phyloP scores from a whole-genome alignment of 2,797 vertebrate species.

The Anabas testudineus region DNA sequence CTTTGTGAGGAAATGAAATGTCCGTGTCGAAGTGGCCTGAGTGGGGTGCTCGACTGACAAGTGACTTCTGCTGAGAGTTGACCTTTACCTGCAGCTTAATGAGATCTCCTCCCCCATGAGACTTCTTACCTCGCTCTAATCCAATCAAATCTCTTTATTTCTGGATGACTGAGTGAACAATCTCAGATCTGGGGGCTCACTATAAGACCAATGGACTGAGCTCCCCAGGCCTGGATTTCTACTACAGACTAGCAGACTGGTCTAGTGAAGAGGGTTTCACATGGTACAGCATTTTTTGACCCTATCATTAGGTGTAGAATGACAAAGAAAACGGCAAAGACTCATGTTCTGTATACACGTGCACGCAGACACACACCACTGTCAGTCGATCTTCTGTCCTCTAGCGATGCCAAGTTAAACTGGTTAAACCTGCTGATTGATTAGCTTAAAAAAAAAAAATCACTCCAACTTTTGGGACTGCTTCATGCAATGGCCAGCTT shows the following conservation, averaged over 20 bases:
- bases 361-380: constrained; percentile 3
- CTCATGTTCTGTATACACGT: not conserved
- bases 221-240: not conserved
- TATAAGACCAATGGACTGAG: constrained; percentile 15
- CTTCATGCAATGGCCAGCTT: not conserved
- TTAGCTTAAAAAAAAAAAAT: constrained; percentile 7
- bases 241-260: not conserved
- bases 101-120: constrained; percentile 45
- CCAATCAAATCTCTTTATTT: constrained; percentile 79
- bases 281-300: not conserved
- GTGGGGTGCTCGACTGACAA: constrained; percentile 18
- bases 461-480: not conserved
- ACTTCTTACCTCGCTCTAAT: constrained; percentile 58
- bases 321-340: not conserved
- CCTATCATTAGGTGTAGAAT: not conserved
- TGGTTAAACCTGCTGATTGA: constrained; percentile 33
- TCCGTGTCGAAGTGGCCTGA: constrained; percentile 14
- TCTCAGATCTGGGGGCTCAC: constrained; percentile 14
- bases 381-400: not conserved
- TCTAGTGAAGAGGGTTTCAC: constrained; percentile 1
- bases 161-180: constrained; percentile 68
- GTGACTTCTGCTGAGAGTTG: constrained; percentile 67
- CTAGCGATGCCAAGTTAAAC: constrained; percentile 16
- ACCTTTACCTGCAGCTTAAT: constrained; percentile 76
- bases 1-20: constrained; percentile 6